Evolutionary conservation across 2,113 vertebrate genomes (phyloP).

Genomic region (Loxodonta africana): DNA sequence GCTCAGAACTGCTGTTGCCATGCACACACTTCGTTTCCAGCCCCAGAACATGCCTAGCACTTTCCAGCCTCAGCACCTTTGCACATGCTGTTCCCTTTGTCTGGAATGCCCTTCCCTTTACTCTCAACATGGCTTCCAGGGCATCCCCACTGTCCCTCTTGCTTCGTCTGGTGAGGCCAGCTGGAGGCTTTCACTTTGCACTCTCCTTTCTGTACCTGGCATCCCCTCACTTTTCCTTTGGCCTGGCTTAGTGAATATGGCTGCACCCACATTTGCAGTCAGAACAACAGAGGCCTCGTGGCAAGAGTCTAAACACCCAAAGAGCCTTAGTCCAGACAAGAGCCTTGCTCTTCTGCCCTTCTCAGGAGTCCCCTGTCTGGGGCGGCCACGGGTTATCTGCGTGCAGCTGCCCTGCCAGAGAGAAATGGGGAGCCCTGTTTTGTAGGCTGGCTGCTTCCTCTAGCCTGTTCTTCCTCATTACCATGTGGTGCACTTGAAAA

Average conservation of each 20-base stretch:
- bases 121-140: neutral
- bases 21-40: neutral
- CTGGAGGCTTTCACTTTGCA: too few species aligned
- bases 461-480: neutral
- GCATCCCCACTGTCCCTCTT: fast-evolving
- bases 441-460: neutral
- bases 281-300: fast-evolving
- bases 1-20: neutral
- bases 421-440: neutral
- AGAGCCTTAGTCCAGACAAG: neutral
- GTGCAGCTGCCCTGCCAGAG: neutral
- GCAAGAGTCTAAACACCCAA: neutral
- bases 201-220: neutral
- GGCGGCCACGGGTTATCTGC: neutral
- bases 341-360: fast-evolving
- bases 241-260: fast-evolving
- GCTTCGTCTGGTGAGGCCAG: fast-evolving
- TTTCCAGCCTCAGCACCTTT: neutral
- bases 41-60: neutral
- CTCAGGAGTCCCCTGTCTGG: neutral
- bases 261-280: neutral
- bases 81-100: neutral
- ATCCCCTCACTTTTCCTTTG: neutral
- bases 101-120: neutral
- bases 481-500: too few species aligned